Evolutionary conservation across 2,113 vertebrate genomes (phyloP).

Genomic region (Abramis brama): DNA sequence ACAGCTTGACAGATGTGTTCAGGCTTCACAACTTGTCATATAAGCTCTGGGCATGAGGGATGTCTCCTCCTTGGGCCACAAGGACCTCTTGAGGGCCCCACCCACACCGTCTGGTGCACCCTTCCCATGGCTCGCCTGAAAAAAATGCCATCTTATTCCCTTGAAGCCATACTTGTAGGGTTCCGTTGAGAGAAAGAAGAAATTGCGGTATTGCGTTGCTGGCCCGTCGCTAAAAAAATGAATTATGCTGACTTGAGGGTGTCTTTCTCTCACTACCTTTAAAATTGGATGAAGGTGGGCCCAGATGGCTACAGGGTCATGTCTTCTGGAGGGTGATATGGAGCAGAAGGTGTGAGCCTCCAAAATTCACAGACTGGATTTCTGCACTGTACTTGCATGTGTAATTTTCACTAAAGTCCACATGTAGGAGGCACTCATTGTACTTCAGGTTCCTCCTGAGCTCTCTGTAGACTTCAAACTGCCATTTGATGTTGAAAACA

Average conservation of each 20-base stretch:
- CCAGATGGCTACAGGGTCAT: constrained; percentile 53
- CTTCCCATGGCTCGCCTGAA: neutral
- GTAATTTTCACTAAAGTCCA: neutral
- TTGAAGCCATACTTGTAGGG: neutral
- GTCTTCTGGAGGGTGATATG: constrained; percentile 52
- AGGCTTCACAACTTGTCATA: neutral
- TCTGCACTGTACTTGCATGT: constrained; percentile 6
- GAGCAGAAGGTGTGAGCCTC: constrained; percentile 53
- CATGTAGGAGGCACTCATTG: constrained; percentile 6
- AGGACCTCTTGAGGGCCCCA: too few species aligned
- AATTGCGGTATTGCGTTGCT: neutral
- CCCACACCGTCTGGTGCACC: neutral
- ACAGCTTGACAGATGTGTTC: neutral
- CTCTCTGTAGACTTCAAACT: neutral
- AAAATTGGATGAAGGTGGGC: constrained; percentile 55
- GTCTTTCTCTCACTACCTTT: constrained; percentile 19
- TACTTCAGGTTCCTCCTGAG: neutral
- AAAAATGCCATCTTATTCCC: neutral
- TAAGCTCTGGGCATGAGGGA: neutral
- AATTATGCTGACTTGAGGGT: constrained; percentile 1
- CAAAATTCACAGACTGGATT: constrained; percentile 52
- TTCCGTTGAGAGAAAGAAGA: too few species aligned
- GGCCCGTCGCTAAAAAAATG: neutral
- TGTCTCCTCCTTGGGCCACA: neutral
- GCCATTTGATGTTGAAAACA: too few species aligned